These are phyloP conservation scores for Narcine bancroftii DNA, from an alignment of 2,113 vertebrate genomes.

Conservation along the genomic window DNA sequence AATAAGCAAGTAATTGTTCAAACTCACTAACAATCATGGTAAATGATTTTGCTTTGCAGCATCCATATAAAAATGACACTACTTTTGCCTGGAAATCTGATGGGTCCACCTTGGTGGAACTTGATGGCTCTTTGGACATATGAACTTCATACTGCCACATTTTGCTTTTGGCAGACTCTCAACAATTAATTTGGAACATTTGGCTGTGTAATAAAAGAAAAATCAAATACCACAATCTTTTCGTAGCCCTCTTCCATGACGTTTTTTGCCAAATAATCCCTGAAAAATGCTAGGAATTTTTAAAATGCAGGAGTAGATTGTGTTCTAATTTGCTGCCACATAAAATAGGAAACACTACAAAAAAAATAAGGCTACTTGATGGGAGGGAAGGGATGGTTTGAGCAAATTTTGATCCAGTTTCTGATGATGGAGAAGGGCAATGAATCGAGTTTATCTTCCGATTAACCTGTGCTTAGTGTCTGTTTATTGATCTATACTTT, in stretches of 20 bases:
- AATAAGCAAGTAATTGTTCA: conserved; percentile 4
- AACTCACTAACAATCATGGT: background rate
- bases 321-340: background rate
- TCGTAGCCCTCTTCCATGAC: background rate
- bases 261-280: background rate
- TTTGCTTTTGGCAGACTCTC: background rate
- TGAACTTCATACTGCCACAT: background rate
- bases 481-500: background rate
- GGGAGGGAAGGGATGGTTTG: background rate
- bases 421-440: background rate
- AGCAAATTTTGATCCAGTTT: background rate
- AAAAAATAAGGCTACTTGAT: background rate
- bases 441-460: background rate
- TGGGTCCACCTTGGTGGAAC: background rate
- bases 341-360: conserved; percentile 20
- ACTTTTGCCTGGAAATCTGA: background rate
- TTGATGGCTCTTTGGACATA: background rate
- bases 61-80: conserved; percentile 14
- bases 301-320: background rate
- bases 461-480: background rate
- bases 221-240: background rate
- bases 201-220: background rate
- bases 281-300: background rate
- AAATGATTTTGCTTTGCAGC: background rate
- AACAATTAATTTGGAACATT: background rate